Evolutionary conservation across 2,113 vertebrate species (phyloP), one percentile per base, ranked within the genome.

Genomic region (Myiopsitta monachus): DNA sequence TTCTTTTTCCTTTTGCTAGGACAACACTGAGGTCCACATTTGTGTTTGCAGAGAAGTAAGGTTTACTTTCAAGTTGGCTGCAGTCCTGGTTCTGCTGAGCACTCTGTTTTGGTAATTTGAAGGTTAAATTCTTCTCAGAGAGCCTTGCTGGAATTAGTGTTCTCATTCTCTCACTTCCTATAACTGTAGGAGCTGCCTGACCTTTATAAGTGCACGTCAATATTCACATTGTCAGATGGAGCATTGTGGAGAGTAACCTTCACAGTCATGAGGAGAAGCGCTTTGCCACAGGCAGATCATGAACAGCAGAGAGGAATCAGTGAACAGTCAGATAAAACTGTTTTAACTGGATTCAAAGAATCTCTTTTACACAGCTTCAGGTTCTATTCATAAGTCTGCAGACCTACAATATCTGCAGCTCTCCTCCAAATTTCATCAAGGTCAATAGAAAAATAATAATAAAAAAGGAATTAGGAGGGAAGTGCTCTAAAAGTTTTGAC

Each of bases 161-260:
- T 97, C 95, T 96, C 90, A 74, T 83, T 97, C 86, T 82, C 88
- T 96, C 90, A 76, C 84, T 97, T 88, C 79, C 87, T 87, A 90
- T 92, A 96, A 95, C 94, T 96, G 88, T 87, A 93, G 86, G 91
- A 98, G 88, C 88, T 96, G 94, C 62, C 88, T 96, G 97, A 98
- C 97, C 98, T 98, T 97, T 97, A 6, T 87, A 97, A 97, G 88
- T 93, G 69, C 75, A 96, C 97, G 97, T 97, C 96, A 97, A 94
- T 97, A 97, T 94, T 97, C 94, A 21, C 88, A 83, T 85, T 96
- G 93, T 94, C 95, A 95, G 94, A 97, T 78, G 77, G 38, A 96
- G 76, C 73, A 83, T 88, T 33, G 12, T 92, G 84, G 91, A 93
- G 81, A 92, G 88, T 92, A 87, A 95, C 97, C 90, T 97, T 95